Conservation (phyloP, 2,113 vertebrate genomes). For the Lophura nycthemera region DNA sequence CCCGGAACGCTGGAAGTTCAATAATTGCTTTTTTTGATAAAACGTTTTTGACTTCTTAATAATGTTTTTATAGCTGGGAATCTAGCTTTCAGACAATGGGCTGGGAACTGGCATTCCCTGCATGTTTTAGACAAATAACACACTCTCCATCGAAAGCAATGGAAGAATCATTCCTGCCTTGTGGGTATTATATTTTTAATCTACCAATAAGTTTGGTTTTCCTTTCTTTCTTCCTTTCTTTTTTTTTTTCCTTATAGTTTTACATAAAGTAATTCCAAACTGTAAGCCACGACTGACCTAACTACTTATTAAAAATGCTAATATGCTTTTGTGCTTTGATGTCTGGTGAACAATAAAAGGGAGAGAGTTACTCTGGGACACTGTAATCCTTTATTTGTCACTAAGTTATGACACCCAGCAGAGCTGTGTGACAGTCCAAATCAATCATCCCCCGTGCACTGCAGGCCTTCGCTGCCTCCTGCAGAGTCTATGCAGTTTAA, state of each 20-base stretch:
- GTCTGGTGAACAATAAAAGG: slow-evolving; percentile 86
- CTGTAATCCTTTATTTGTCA: slow-evolving; percentile 87
- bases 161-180: slow-evolving; percentile 5
- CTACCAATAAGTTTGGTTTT: slow-evolving; percentile 52
- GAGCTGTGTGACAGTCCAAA: slow-evolving; percentile 84
- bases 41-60: slow-evolving; percentile 34
- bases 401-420: slow-evolving; percentile 86
- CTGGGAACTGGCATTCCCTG: slow-evolving; percentile 32
- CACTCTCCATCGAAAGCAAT: not conserved
- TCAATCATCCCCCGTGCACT: slow-evolving; percentile 80
- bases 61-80: slow-evolving; percentile 28
- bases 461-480: slow-evolving; percentile 79
- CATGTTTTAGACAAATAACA: slow-evolving; percentile 73
- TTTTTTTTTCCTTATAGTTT: slow-evolving; percentile 5
- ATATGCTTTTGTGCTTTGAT: slow-evolving; percentile 91
- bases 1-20: not conserved
- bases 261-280: slow-evolving; percentile 80
- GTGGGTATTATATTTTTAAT: slow-evolving; percentile 63
- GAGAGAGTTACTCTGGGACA: slow-evolving; percentile 82
- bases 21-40: slow-evolving; percentile 56
- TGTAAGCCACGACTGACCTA: slow-evolving; percentile 80
- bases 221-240: slow-evolving; percentile 23
- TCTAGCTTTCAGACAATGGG: slow-evolving; percentile 39
- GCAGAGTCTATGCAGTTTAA: slow-evolving; percentile 81
- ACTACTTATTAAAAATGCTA: slow-evolving; percentile 94